Percentiles rank a stretch among this genome's conserved stretches.
These are phyloP conservation scores for Conger conger DNA, from an alignment of 2,113 vertebrate genomes.

Conservation along the genomic window DNA sequence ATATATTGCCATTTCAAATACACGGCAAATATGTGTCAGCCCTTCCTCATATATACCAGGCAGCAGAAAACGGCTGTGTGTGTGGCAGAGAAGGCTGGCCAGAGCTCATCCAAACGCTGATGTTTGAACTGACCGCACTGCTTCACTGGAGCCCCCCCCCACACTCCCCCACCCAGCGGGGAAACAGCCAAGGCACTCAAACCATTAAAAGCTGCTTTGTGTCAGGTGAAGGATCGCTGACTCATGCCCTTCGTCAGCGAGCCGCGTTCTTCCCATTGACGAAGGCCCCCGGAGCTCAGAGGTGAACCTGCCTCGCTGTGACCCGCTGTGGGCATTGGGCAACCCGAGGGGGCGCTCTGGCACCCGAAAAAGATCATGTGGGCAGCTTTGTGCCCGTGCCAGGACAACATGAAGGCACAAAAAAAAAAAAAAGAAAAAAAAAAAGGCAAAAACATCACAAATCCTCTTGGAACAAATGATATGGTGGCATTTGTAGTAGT, in stretches of 20 bases:
- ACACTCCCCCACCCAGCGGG: not conserved
- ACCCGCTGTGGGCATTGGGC: not conserved
- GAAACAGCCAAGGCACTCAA: not conserved
- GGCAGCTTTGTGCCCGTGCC: not conserved
- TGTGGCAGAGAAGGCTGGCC: not conserved
- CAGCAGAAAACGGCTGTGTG: not conserved
- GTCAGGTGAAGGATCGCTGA: slow-evolving; percentile 9
- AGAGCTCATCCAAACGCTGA: not conserved
- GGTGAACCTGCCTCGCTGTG: not conserved
- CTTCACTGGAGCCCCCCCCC: not conserved
- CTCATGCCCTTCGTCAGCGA: not conserved
- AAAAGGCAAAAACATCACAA: not conserved
- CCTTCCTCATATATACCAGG: too few relatives aligned
- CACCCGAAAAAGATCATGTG: not conserved
- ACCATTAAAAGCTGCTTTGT: not conserved
- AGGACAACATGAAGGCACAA: not conserved
- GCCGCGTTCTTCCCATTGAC: slow-evolving; percentile 7
- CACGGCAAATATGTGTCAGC: too few relatives aligned
- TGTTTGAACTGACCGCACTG: not conserved
- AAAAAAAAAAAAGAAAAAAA: slow-evolving; percentile 9
- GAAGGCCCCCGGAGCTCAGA: not conserved
- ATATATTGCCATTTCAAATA: too few relatives aligned
- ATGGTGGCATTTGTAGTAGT: slow-evolving; percentile 18
- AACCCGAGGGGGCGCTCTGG: not conserved
- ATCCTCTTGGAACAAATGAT: not conserved